Evolutionary conservation across 2,888 invertebrate genomes (phyloP).

Genomic region (Oegoconia quadripuncta): DNA sequence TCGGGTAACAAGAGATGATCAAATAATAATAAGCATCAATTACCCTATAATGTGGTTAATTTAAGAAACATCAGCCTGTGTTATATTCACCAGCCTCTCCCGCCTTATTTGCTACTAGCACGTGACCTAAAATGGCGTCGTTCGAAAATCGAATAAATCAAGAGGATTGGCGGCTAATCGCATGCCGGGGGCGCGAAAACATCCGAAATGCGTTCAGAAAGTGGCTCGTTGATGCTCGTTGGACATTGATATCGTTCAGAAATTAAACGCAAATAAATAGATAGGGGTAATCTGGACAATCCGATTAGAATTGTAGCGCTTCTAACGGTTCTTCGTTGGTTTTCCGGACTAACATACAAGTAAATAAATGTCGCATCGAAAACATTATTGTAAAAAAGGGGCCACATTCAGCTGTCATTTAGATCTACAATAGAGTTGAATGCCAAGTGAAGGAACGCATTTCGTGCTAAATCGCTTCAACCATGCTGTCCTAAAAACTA

Average conservation of each 20-base stretch:
- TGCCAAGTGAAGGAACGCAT: too few species aligned
- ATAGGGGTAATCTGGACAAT: constrained; percentile 16
- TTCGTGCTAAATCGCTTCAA: too few species aligned
- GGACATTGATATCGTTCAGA: constrained; percentile 13
- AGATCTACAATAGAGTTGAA: too few species aligned
- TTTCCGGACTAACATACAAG: constrained; percentile 2
- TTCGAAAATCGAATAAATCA: constrained; percentile 67
- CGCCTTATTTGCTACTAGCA: constrained; percentile 53
- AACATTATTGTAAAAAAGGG: too few species aligned
- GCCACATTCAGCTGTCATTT: too few species aligned
- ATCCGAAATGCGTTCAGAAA: constrained; percentile 31
- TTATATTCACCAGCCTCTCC: constrained; percentile 27
- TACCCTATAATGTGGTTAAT: constrained; percentile 6
- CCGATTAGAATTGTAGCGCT: constrained; percentile 8
- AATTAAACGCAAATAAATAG: constrained; percentile 38
- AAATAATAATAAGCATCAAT: background rate
- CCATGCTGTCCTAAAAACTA: too few species aligned
- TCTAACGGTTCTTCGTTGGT: constrained; percentile 1
- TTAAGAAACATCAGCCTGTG: constrained; percentile 34
- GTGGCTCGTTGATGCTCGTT: constrained; percentile 15
- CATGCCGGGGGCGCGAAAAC: constrained; percentile 39
- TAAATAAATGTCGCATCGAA: too few species aligned
- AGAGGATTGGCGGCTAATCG: constrained; percentile 71
- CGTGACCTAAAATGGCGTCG: constrained; percentile 68
- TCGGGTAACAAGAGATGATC: background rate